phyloP scores from a whole-genome alignment of 2,888 invertebrate species.

The Deroplatys truncata region DNA sequence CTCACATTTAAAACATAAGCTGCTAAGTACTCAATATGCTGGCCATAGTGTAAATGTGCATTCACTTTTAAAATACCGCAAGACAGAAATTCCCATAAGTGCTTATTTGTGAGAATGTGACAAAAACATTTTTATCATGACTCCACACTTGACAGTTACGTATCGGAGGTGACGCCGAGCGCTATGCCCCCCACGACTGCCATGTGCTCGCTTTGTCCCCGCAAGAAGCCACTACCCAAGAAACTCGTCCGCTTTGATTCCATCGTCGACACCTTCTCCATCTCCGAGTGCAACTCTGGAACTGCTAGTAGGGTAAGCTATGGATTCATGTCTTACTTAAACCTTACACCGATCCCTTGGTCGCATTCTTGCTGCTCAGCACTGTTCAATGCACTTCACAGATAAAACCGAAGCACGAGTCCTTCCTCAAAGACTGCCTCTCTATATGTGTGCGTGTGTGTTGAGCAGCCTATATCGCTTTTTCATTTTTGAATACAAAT shows the following conservation, averaged over 20 bases:
- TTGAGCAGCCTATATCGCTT: not conserved
- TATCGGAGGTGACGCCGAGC: constrained; percentile 10
- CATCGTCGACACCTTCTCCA: constrained; percentile 58
- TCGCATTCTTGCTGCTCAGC: not conserved
- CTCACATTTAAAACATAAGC: too few species aligned
- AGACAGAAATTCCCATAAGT: not conserved
- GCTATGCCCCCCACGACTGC: constrained; percentile 53
- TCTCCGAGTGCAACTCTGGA: constrained; percentile 49
- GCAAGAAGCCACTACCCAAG: constrained; percentile 50
- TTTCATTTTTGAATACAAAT: too few species aligned
- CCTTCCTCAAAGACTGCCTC: too few species aligned
- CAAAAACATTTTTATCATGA: not conserved
- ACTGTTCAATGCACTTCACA: not conserved
- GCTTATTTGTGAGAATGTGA: not conserved
- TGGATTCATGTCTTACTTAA: not conserved
- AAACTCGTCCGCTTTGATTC: constrained; percentile 60
- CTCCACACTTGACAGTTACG: not conserved
- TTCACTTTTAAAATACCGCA: not conserved
- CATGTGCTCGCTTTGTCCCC: constrained; percentile 59
- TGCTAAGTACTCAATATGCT: too few species aligned
- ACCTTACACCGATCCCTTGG: not conserved
- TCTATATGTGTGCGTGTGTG: not conserved
- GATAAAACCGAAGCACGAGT: not conserved
- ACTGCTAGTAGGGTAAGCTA: constrained; percentile 44
- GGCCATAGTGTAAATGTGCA: too few species aligned